These are phyloP conservation scores for Rhinopomastus cyanomelas DNA, from an alignment of 2,113 vertebrate species.

Conservation along the genomic window DNA sequence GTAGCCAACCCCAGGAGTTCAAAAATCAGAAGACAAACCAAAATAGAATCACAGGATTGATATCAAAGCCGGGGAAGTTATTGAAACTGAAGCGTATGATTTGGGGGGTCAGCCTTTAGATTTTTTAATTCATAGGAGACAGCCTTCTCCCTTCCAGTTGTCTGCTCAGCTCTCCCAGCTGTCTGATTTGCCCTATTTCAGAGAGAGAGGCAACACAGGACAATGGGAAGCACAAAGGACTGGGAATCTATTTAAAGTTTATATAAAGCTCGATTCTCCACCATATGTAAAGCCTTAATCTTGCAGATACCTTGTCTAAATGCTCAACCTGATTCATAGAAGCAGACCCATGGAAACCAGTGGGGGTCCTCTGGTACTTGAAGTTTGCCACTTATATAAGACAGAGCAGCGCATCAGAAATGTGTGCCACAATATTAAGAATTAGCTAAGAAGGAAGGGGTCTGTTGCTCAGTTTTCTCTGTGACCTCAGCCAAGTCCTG, in stretches of 20 bases:
- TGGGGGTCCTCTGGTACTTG: background rate
- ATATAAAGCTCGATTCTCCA: conserved; percentile 26
- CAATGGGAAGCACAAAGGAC: conserved; percentile 48
- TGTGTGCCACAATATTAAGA: background rate
- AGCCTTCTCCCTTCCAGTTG: conserved; percentile 28
- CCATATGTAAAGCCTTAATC: background rate
- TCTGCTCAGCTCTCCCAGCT: conserved; percentile 23
- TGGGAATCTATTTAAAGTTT: conserved; percentile 43
- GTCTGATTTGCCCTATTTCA: conserved; percentile 40
- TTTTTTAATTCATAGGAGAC: conserved; percentile 56
- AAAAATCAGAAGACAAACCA: conserved; percentile 55
- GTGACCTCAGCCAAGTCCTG: background rate
- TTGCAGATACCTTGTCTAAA: background rate
- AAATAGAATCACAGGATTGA: conserved; percentile 57
- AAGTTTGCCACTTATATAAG: background rate
- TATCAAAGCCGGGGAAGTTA: conserved; percentile 56
- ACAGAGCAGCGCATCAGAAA: background rate
- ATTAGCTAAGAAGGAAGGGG: background rate
- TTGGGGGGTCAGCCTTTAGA: conserved; percentile 56
- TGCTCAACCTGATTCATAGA: background rate
- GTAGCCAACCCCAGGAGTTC: conserved; percentile 43
- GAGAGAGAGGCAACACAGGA: conserved; percentile 16
- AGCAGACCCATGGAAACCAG: background rate
- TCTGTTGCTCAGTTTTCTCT: background rate
- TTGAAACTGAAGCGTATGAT: conserved; percentile 46